These are phyloP conservation scores for Holacanthus passer DNA, from an alignment of 2,113 vertebrate species.

Conservation along the genomic window DNA sequence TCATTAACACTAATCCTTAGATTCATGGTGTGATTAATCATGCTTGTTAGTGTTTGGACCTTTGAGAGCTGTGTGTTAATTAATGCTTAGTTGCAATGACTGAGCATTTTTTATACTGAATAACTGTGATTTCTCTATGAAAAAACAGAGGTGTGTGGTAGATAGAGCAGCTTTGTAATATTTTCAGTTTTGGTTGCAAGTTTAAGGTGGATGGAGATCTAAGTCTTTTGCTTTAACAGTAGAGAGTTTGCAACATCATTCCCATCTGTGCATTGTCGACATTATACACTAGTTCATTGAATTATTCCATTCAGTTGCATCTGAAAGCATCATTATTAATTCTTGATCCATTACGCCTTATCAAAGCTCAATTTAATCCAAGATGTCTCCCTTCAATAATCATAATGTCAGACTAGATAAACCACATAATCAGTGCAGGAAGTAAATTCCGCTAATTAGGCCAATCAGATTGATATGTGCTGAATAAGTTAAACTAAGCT, in stretches of 20 bases:
- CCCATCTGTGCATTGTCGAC: constrained; percentile 12
- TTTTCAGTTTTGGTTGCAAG: background rate
- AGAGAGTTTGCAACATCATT: background rate
- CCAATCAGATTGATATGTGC: constrained; percentile 28
- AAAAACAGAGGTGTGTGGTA: background rate
- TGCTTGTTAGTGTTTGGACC: background rate
- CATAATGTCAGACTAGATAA: constrained; percentile 8
- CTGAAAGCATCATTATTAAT: constrained; percentile 11
- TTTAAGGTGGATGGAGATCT: too few relatives aligned
- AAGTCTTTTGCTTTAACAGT: background rate
- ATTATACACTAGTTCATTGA: constrained; percentile 13
- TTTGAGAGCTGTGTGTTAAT: background rate
- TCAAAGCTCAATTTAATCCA: background rate
- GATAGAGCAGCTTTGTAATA: background rate
- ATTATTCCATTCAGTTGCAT: constrained; percentile 31
- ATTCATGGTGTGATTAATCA: background rate
- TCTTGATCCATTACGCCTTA: constrained; percentile 13
- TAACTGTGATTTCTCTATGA: background rate
- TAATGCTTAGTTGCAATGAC: background rate
- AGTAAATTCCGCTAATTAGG: constrained; percentile 32
- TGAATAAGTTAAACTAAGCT: constrained; percentile 20
- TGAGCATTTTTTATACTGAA: background rate
- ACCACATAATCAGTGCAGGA: constrained; percentile 12
- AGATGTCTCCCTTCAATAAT: constrained; percentile 15
- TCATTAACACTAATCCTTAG: background rate